Evolutionary conservation across 2,888 invertebrate species (phyloP), one percentile per base, ranked within the genome.

Genomic region (Cistogaster globosa): DNA sequence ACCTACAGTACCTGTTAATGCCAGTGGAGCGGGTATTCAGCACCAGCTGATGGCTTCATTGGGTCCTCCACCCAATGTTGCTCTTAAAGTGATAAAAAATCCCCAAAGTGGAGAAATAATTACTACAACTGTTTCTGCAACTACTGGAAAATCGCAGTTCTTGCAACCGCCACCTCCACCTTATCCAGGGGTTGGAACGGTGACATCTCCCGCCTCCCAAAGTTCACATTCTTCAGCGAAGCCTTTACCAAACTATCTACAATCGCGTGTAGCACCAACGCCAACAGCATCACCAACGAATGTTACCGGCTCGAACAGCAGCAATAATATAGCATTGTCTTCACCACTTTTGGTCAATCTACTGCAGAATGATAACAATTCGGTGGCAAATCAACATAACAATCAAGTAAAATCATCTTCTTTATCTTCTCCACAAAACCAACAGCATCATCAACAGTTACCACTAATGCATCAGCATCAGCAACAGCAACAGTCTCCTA

Each of bases 341-440:
- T 98, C 98, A 90, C 98, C 98, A 26, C 93, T 98, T 88, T 94
- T 98, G 87, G 98, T 98, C 45, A 98, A 98, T 93, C 93, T 98
- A 88, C 93, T 98, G 89, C 98, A 98, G 93, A 98, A 97, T 90
- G 97, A 97, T 90, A 96, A 90, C 42, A 90, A 90, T 78, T 63
- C 82, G 5, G 65, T 79, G 6, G 60, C 83, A 48, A 78, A 79
- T 68, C 68, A 84, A 14, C 86, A 88, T 55, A 87, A 87, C 83
- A 87, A 88, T 77, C 90, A 90, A 89, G 88, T 91, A 72, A 87
- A 88, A 81, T 84, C 87, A 57, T 90, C 89, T 60, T 83, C 88
- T 55, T 90, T 89, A 75, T 77, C 90, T 88, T 89, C 92, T 63
- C 88, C 89, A 0, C 90, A 89, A 74, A 87, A 80, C 22, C 87